phyloP scores from a whole-genome alignment of 1,140 invertebrate species.

The Acromyrmex heyeri region DNA sequence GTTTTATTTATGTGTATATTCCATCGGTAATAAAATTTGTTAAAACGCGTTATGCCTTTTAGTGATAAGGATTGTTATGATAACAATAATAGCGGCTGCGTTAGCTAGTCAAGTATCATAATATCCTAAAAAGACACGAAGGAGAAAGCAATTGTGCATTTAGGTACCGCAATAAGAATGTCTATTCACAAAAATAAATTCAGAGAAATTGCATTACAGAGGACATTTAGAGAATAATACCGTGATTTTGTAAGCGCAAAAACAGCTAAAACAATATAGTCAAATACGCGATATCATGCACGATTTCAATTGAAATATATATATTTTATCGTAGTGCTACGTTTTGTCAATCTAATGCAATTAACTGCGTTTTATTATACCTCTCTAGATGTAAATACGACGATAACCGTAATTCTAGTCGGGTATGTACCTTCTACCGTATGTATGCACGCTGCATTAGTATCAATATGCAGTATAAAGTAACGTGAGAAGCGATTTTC shows the following conservation, averaged over 20 bases:
- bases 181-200: constrained; percentile 22
- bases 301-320: constrained; percentile 10
- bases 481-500: constrained; percentile 8
- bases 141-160: neutral
- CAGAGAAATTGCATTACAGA: neutral
- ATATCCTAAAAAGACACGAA: neutral
- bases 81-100: neutral
- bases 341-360: constrained; percentile 15
- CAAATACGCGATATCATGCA: neutral
- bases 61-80: neutral
- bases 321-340: constrained; percentile 24
- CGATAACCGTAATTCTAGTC: constrained; percentile 27
- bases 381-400: constrained; percentile 40
- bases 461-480: neutral
- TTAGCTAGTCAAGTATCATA: constrained; percentile 27
- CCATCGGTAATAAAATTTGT: neutral
- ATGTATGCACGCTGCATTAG: constrained; percentile 8
- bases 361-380: constrained; percentile 20
- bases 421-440: constrained; percentile 1
- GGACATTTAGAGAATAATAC: neutral
- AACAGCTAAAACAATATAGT: neutral
- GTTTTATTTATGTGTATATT: constrained; percentile 3
- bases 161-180: constrained; percentile 37
- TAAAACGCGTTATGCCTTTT: neutral
- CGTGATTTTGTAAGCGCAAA: constrained; percentile 28